These are phyloP conservation scores for Dioctria linearis DNA, from an alignment of 2,888 invertebrate genomes.

Conservation along the genomic window DNA sequence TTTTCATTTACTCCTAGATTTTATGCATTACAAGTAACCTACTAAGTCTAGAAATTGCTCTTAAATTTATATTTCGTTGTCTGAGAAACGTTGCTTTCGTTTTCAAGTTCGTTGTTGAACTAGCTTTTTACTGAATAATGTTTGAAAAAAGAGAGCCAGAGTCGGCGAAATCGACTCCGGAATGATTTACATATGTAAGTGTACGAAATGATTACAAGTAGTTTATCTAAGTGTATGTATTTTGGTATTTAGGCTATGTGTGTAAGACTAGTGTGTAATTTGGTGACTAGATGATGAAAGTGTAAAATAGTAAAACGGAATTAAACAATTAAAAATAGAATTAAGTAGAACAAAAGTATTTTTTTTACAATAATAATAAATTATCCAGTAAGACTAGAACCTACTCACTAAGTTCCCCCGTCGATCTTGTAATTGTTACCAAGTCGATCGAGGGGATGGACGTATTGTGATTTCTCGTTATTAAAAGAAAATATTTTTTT, in stretches of 20 bases:
- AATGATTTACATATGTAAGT: constrained; percentile 23
- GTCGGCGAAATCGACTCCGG: neutral
- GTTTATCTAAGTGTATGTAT: constrained; percentile 30
- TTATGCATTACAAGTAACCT: constrained; percentile 51
- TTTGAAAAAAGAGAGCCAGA: neutral
- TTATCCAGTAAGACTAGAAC: constrained; percentile 63
- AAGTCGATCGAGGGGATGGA: constrained; percentile 60
- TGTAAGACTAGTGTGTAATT: constrained; percentile 37
- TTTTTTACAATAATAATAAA: constrained; percentile 25
- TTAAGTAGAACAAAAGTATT: neutral
- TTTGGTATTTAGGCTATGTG: constrained; percentile 1
- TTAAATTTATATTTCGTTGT: constrained; percentile 71
- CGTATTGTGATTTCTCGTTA: constrained; percentile 61
- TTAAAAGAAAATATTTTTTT: constrained; percentile 45
- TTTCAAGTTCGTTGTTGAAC: constrained; percentile 63
- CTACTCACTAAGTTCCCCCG: constrained; percentile 61
- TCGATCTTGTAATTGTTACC: constrained; percentile 27
- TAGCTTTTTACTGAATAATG: constrained; percentile 58
- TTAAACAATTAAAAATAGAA: neutral
- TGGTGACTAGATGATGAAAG: constrained; percentile 39
- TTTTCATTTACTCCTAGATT: constrained; percentile 52
- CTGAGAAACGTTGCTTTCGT: constrained; percentile 71
- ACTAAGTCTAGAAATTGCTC: constrained; percentile 60
- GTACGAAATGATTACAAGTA: constrained; percentile 23
- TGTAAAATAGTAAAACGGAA: neutral